A percentile compares a stretch with the other conserved stretches of the same genome.
Evolutionary conservation across 2,888 invertebrate genomes (phyloP).

Genomic region (Atethmia centrago): DNA sequence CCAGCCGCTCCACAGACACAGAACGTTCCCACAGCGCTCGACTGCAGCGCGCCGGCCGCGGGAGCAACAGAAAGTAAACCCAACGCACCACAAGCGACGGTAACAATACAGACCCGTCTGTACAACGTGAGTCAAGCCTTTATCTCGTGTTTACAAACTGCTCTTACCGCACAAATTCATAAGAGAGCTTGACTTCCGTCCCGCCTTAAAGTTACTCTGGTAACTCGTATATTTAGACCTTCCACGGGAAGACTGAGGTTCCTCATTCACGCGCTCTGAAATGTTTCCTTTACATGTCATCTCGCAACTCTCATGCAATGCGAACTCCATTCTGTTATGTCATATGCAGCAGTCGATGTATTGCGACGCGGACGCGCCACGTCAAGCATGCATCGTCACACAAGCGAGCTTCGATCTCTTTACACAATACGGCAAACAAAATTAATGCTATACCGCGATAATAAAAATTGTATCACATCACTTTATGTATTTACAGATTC

Average conservation of each 20-base stretch:
- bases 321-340: slow-evolving; percentile 66
- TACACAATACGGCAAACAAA: slow-evolving; percentile 79
- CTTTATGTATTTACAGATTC: slow-evolving; percentile 71
- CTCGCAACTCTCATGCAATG: slow-evolving; percentile 81
- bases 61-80: slow-evolving; percentile 84
- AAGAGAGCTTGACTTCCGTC: slow-evolving; percentile 98
- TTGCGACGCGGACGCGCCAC: slow-evolving; percentile 52
- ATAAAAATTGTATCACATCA: slow-evolving; percentile 68
- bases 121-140: slow-evolving; percentile 84
- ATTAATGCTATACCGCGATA: slow-evolving; percentile 77
- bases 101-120: slow-evolving; percentile 72
- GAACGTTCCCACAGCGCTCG: slow-evolving; percentile 33
- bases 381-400: slow-evolving; percentile 80
- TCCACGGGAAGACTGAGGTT: slow-evolving; percentile 94
- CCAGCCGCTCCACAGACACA: slow-evolving; percentile 12
- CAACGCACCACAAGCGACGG: slow-evolving; percentile 87
- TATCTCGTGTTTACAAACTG: slow-evolving; percentile 81
- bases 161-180: slow-evolving; percentile 99
- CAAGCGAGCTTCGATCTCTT: slow-evolving; percentile 75
- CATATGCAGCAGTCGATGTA: slow-evolving; percentile 58
- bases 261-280: slow-evolving; percentile 96
- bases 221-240: slow-evolving; percentile 96
- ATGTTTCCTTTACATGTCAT: slow-evolving; percentile 91
- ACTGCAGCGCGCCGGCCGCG: slow-evolving; percentile 63
- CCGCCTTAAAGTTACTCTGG: slow-evolving; percentile 96